Conservation (phyloP, 2,888 invertebrate species). For the Coenonympha glycerion region DNA sequence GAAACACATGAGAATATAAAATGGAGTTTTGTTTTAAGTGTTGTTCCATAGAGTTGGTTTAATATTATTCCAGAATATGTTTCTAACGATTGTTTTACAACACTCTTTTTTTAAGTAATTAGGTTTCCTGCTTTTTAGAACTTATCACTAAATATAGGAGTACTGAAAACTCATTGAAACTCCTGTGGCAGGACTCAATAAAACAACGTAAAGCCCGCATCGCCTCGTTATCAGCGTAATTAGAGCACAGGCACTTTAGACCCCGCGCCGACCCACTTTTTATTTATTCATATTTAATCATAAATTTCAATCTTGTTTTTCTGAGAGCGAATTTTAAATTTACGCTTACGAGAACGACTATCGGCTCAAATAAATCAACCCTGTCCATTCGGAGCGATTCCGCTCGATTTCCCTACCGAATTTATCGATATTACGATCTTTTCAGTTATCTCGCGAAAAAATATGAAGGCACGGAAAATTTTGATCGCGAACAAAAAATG, state of each 20-base stretch:
- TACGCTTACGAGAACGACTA: slow-evolving; percentile 34
- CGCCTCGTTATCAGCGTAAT: too few species aligned
- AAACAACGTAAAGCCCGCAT: too few species aligned
- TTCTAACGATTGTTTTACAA: too few species aligned
- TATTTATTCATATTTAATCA: slow-evolving; percentile 15
- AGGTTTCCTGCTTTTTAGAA: too few species aligned
- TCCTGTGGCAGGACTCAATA: too few species aligned
- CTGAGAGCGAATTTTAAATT: slow-evolving; percentile 34
- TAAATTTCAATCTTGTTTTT: slow-evolving; percentile 29
- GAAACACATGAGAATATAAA: too few species aligned
- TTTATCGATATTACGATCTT: slow-evolving; percentile 37
- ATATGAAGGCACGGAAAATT: slow-evolving; percentile 31
- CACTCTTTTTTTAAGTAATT: too few species aligned
- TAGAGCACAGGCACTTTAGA: not conserved
- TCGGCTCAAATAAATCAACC: slow-evolving; percentile 39
- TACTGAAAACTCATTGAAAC: too few species aligned
- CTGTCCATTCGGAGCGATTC: slow-evolving; percentile 39
- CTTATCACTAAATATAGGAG: too few species aligned
- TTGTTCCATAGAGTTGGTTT: too few species aligned
- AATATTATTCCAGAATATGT: too few species aligned
- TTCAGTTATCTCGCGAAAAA: slow-evolving; percentile 37
- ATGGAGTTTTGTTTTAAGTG: too few species aligned
- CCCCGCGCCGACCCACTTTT: not conserved
- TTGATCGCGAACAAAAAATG: slow-evolving; percentile 19
- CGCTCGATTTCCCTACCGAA: slow-evolving; percentile 39